Evolutionary conservation across 2,797 vertebrate genomes (phyloP).

Genomic region (Muscicapa comitata): DNA sequence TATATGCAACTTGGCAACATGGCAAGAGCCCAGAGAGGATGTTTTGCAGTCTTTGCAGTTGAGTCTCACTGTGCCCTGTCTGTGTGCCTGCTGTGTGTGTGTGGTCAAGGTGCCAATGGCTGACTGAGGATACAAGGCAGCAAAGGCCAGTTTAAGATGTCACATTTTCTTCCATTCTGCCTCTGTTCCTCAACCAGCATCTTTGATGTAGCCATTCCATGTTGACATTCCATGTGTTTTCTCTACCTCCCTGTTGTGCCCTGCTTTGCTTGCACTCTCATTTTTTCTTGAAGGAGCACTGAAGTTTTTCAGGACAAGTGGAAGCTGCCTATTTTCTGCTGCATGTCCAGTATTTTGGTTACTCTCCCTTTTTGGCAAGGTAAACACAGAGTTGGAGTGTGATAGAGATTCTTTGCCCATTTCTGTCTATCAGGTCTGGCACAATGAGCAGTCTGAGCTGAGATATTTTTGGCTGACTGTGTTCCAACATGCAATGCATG

Average conservation of each 20-base stretch:
- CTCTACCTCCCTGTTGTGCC: neutral
- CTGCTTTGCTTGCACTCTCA: neutral
- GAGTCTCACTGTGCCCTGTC: neutral
- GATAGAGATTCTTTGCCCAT: neutral
- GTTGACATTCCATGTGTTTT: neutral
- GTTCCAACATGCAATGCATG: constrained; percentile 3
- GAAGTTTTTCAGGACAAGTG: neutral
- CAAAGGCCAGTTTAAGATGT: neutral
- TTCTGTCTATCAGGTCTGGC: neutral
- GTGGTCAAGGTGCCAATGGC: neutral
- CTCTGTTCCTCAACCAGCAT: neutral
- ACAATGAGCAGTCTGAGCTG: neutral
- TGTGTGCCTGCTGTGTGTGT: neutral
- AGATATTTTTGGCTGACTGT: constrained; percentile 34
- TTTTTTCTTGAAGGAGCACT: neutral
- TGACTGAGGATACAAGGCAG: neutral
- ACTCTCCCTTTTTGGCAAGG: neutral
- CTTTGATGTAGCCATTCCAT: neutral
- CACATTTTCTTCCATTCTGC: neutral
- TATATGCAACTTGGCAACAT: neutral
- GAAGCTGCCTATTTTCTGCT: neutral
- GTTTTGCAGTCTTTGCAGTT: neutral
- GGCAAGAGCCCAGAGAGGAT: neutral
- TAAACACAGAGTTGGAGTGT: neutral
- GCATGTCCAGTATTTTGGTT: neutral